These are phyloP conservation scores for Eurytoma californica DNA, from an alignment of 2,888 invertebrate genomes.

Conservation along the genomic window DNA sequence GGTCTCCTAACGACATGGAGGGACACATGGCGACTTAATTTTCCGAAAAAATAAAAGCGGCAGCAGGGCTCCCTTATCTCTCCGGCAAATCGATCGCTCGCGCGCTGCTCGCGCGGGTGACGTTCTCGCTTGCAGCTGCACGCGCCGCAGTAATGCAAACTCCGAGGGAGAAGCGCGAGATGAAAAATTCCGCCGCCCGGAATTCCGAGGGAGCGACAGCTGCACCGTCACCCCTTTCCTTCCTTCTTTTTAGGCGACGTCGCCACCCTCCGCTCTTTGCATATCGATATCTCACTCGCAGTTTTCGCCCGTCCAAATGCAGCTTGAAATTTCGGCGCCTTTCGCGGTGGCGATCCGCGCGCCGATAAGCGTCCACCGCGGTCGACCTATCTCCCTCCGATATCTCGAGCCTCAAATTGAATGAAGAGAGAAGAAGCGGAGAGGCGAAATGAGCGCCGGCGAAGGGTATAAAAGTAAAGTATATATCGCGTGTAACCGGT, in stretches of 20 bases:
- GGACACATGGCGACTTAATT: no score
- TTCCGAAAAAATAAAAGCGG: no score
- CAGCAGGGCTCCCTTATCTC: background rate
- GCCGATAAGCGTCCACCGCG: no score
- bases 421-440: no score
- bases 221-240: background rate
- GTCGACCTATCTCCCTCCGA: background rate
- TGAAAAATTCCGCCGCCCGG: slow-evolving; percentile 38
- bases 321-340: no score
- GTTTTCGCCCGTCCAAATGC: no score
- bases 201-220: slow-evolving; percentile 28
- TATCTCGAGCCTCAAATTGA: no score
- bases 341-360: no score
- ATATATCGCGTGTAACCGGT: no score
- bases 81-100: slow-evolving; percentile 44
- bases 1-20: no score
- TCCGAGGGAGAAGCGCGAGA: background rate
- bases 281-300: slow-evolving; percentile 6
- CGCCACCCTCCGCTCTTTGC: background rate
- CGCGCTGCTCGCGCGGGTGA: slow-evolving; percentile 17
- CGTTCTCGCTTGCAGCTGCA: background rate
- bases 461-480: no score
- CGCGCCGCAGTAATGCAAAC: background rate
- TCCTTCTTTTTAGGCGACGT: background rate
- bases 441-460: no score